Evolutionary conservation across 2,797 vertebrate species (phyloP).

Genomic region (Tragelaphus eurycerus): DNA sequence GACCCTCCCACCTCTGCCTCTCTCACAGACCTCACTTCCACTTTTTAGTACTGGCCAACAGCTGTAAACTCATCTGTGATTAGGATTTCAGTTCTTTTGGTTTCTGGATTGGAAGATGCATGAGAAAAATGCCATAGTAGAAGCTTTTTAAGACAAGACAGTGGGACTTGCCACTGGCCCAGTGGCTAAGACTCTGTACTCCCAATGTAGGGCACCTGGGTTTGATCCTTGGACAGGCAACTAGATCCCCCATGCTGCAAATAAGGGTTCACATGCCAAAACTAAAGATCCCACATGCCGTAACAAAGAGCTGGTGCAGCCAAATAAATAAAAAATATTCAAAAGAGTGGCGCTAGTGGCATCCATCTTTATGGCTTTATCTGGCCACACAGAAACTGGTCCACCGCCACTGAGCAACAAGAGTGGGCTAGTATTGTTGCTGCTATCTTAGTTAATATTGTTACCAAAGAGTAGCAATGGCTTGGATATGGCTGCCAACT

Average conservation of each 20-base stretch:
- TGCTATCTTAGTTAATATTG: not conserved
- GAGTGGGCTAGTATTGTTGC: not conserved
- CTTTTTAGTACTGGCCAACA: not conserved
- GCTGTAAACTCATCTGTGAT: not conserved
- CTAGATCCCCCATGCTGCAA: not conserved
- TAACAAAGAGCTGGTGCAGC: not conserved
- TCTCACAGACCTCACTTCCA: not conserved
- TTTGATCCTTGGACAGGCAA: not conserved
- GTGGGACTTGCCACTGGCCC: not conserved
- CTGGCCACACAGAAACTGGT: not conserved
- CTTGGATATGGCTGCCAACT: not conserved
- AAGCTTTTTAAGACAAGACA: not conserved
- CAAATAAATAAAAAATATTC: not conserved
- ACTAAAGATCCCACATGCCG: not conserved
- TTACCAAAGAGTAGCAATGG: not conserved
- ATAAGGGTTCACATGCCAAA: not conserved
- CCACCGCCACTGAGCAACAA: not conserved
- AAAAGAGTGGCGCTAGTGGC: not conserved
- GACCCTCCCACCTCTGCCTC: not conserved
- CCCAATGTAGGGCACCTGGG: not conserved
- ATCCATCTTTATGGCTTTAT: not conserved
- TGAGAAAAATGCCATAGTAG: not conserved
- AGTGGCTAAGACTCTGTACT: not conserved
- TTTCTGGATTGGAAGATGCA: not conserved
- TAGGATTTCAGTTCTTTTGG: not conserved